Evolutionary conservation across 1,140 invertebrate genomes (phyloP).

Genomic region (Procambarus virginalis): DNA sequence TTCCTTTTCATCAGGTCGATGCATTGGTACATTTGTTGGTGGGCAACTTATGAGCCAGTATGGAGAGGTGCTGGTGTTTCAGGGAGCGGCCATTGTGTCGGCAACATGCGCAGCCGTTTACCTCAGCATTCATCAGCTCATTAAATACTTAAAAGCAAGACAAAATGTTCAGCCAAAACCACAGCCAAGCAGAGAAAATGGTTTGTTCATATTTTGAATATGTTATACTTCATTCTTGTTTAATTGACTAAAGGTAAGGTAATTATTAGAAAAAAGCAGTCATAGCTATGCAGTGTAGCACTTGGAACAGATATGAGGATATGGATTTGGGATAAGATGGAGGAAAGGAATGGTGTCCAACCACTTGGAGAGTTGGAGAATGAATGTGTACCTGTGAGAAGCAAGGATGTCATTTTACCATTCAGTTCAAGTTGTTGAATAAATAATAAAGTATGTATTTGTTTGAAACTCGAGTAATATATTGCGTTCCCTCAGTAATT

Average conservation of each 20-base stretch:
- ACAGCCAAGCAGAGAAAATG: constrained; percentile 48
- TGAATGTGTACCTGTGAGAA: too few relatives aligned
- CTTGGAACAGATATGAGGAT: not conserved
- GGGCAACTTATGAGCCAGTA: constrained; percentile 54
- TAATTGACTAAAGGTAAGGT: not conserved
- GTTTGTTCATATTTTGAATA: constrained; percentile 19
- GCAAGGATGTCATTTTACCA: too few relatives aligned
- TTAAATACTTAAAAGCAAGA: constrained; percentile 33
- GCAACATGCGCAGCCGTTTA: constrained; percentile 63
- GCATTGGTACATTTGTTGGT: constrained; percentile 62
- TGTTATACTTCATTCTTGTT: not conserved
- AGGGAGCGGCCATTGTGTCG: constrained; percentile 53
- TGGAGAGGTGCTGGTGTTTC: constrained; percentile 61
- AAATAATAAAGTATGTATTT: too few relatives aligned
- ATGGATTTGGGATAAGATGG: too few relatives aligned
- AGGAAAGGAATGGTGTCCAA: not conserved
- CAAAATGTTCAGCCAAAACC: constrained; percentile 40
- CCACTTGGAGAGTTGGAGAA: too few relatives aligned
- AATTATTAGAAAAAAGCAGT: too few relatives aligned
- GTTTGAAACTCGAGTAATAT: too few relatives aligned
- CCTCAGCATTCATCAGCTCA: constrained; percentile 51
- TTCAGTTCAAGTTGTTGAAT: not conserved
- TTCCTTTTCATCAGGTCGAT: constrained; percentile 49
- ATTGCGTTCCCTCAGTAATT: too few relatives aligned
- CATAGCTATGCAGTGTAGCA: not conserved